phyloP scores from a whole-genome alignment of 23 tunicate genomes.

The Trididemnum clinides region DNA sequence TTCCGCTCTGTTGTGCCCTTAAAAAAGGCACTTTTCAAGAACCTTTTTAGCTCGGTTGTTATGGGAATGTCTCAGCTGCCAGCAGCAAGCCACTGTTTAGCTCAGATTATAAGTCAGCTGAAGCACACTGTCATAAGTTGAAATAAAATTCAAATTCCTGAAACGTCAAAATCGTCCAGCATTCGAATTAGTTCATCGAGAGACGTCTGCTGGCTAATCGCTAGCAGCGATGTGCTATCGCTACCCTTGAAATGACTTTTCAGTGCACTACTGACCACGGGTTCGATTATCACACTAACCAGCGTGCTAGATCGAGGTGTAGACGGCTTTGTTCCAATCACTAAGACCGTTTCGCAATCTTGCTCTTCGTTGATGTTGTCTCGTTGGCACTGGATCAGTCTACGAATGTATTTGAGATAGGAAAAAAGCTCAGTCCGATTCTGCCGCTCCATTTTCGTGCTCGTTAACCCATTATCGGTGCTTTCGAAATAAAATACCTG shows the following conservation, averaged over 20 bases:
- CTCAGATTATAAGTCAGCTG: too few species aligned
- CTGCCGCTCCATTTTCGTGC: slow-evolving; percentile 28
- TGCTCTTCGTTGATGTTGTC: background rate
- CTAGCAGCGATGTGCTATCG: slow-evolving; percentile 22
- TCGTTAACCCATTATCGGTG: background rate
- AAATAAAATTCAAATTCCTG: background rate
- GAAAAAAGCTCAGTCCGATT: slow-evolving; percentile 27
- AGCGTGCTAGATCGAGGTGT: background rate
- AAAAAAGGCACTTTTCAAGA: too few species aligned
- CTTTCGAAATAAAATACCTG: slow-evolving; percentile 31
- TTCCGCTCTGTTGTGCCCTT: too few species aligned
- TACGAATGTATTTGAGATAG: slow-evolving; percentile 11
- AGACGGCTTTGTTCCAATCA: slow-evolving; percentile 28
- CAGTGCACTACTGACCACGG: background rate
- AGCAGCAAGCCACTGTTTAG: too few species aligned
- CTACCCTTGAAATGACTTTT: background rate
- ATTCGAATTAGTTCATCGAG: slow-evolving; percentile 34
- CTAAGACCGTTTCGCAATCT: slow-evolving; percentile 15
- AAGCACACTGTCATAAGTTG: too few species aligned
- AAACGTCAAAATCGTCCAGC: slow-evolving; percentile 32
- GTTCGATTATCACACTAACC: slow-evolving; percentile 22
- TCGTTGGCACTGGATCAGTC: background rate
- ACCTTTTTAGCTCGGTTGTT: too few species aligned
- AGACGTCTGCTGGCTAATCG: slow-evolving; percentile 32
- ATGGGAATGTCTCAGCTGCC: too few species aligned